Percentiles rank a stretch among this genome's conserved stretches.
phyloP scores from a whole-genome alignment of 2,888 invertebrate species.

The Yponomeuta evonymella region DNA sequence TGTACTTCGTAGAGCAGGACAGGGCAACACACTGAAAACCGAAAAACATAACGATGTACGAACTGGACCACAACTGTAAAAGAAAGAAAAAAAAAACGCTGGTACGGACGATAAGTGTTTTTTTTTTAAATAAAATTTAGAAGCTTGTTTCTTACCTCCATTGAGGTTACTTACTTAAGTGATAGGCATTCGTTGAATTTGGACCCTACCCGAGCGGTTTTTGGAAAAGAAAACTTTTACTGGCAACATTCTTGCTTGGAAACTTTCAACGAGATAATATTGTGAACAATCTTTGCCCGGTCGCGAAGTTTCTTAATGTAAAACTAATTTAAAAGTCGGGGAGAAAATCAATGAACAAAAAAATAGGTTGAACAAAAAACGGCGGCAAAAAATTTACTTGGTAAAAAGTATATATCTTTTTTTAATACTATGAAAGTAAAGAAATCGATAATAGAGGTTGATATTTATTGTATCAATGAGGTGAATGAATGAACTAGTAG shows the following conservation, averaged over 20 bases:
- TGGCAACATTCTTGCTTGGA: conserved; percentile 4
- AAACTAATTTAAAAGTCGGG: neutral
- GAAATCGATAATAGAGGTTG: no score
- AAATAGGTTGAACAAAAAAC: neutral
- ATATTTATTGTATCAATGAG: no score
- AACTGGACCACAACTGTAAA: no score
- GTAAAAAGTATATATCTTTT: no score
- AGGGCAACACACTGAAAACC: no score
- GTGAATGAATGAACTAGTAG: no score
- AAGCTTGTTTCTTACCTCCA: neutral
- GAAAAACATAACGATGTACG: no score
- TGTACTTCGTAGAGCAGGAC: no score
- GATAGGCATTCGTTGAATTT: conserved; percentile 7
- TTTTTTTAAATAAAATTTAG: neutral
- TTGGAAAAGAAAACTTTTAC: conserved; percentile 10
- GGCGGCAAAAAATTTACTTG: no score
- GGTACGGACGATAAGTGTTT: neutral
- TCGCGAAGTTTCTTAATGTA: neutral
- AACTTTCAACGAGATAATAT: conserved; percentile 15
- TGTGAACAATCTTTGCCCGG: conserved; percentile 4
- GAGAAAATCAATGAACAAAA: neutral
- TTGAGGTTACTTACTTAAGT: neutral
- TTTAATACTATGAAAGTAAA: no score
- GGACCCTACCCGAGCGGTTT: conserved; percentile 5
- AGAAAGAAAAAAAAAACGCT: neutral